These are phyloP conservation scores for Eulemur macaco DNA, from an alignment of 2,113 vertebrate species.

Conservation along the genomic window DNA sequence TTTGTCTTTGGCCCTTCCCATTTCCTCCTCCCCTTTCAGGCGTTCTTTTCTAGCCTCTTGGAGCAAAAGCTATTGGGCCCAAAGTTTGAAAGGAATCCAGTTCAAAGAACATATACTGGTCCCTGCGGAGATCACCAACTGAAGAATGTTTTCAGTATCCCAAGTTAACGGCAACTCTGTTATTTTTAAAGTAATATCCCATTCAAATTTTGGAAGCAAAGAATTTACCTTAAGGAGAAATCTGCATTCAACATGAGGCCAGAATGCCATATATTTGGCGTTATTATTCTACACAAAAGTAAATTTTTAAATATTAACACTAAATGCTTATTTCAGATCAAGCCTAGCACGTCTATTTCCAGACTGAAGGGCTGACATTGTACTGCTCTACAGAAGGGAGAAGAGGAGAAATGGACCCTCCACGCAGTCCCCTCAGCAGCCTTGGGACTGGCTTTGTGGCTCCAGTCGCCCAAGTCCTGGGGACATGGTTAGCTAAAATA, in stretches of 20 bases:
- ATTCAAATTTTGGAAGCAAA: constrained; percentile 26
- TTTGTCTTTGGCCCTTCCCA: constrained; percentile 35
- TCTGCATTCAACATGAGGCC: not conserved
- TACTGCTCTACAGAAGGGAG: not conserved
- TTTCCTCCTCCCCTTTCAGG: not conserved
- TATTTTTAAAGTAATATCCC: constrained; percentile 24
- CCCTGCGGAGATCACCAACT: not conserved
- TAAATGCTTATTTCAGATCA: not conserved
- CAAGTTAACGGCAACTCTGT: constrained; percentile 11
- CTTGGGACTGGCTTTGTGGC: not conserved
- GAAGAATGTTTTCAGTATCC: constrained; percentile 34
- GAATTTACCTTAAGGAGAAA: constrained; percentile 30
- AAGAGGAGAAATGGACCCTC: not conserved
- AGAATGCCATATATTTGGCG: constrained; percentile 6
- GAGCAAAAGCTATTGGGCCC: constrained; percentile 28
- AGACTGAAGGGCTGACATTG: not conserved
- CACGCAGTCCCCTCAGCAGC: not conserved
- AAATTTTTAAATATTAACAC: not conserved
- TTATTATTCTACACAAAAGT: not conserved
- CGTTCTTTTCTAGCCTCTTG: not conserved
- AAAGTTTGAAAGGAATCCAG: constrained; percentile 44
- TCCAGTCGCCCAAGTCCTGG: not conserved
- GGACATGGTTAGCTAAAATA: not conserved
- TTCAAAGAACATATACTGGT: constrained; percentile 24
- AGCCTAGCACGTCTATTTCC: not conserved